phyloP scores from a whole-genome alignment of 2,113 vertebrate species.

The Campylomormyrus tamandua region DNA sequence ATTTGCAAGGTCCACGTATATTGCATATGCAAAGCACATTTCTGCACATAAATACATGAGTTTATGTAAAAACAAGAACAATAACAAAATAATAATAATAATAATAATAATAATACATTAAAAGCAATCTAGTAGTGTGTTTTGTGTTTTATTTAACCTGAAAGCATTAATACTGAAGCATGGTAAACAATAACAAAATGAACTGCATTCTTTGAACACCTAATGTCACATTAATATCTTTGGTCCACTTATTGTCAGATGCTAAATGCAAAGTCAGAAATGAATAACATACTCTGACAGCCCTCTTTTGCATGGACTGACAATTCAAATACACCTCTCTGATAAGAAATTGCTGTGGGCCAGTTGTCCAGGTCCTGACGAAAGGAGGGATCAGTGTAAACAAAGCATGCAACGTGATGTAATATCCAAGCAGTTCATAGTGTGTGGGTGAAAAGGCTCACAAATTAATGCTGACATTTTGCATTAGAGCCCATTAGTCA shows the following conservation, averaged over 20 bases:
- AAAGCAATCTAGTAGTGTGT: neutral
- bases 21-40: neutral
- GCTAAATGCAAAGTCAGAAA: neutral
- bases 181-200: neutral
- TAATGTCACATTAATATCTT: neutral
- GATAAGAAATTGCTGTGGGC: neutral
- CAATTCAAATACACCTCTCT: neutral
- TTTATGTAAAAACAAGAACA: neutral
- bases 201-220: neutral
- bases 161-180: neutral
- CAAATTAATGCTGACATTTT: neutral
- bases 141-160: neutral
- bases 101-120: neutral
- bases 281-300: neutral
- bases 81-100: neutral
- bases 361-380: neutral
- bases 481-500: neutral
- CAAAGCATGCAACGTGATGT: neutral
- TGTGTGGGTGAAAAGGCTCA: neutral
- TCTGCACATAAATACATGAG: neutral
- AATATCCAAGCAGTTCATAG: neutral
- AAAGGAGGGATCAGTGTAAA: neutral
- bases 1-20: neutral
- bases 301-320: neutral
- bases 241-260: neutral